phyloP scores from a whole-genome alignment of 2,888 invertebrate species.

The Campaea margaritaria region DNA sequence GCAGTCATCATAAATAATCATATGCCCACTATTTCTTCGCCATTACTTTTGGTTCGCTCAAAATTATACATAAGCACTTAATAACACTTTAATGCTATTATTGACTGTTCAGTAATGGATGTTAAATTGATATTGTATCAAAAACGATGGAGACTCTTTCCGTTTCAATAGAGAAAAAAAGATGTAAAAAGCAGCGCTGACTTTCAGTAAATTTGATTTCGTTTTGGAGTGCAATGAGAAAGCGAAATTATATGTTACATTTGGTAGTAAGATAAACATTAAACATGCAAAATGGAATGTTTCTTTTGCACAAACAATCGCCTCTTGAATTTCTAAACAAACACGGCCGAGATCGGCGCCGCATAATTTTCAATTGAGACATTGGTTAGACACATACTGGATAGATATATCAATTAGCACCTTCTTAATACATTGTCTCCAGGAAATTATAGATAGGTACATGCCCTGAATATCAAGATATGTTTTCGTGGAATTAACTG shows the following conservation, averaged over 20 bases:
- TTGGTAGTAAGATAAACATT: slow-evolving; percentile 48
- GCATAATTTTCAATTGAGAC: slow-evolving; percentile 36
- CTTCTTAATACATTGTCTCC: neutral
- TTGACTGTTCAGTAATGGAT: slow-evolving; percentile 54
- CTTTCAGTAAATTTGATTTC: slow-evolving; percentile 40
- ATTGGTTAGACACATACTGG: slow-evolving; percentile 23
- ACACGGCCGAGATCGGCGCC: slow-evolving; percentile 42
- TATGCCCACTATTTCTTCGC: slow-evolving; percentile 45
- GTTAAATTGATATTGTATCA: slow-evolving; percentile 50
- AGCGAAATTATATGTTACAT: slow-evolving; percentile 53
- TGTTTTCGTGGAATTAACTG: neutral
- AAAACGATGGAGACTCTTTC: slow-evolving; percentile 30
- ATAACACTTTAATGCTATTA: slow-evolving; percentile 47
- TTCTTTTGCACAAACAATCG: slow-evolving; percentile 46
- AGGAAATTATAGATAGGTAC: neutral
- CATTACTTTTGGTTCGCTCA: slow-evolving; percentile 60
- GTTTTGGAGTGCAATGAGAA: slow-evolving; percentile 49
- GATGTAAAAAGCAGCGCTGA: slow-evolving; percentile 27
- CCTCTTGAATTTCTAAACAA: slow-evolving; percentile 53
- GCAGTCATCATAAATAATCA: slow-evolving; percentile 51
- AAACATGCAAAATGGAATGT: slow-evolving; percentile 47
- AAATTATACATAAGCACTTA: slow-evolving; percentile 46
- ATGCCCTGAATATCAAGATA: neutral
- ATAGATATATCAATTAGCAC: slow-evolving; percentile 19
- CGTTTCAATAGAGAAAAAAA: slow-evolving; percentile 21